These are phyloP conservation scores for Xylota segnis DNA, from an alignment of 2,888 invertebrate species.

Conservation along the genomic window DNA sequence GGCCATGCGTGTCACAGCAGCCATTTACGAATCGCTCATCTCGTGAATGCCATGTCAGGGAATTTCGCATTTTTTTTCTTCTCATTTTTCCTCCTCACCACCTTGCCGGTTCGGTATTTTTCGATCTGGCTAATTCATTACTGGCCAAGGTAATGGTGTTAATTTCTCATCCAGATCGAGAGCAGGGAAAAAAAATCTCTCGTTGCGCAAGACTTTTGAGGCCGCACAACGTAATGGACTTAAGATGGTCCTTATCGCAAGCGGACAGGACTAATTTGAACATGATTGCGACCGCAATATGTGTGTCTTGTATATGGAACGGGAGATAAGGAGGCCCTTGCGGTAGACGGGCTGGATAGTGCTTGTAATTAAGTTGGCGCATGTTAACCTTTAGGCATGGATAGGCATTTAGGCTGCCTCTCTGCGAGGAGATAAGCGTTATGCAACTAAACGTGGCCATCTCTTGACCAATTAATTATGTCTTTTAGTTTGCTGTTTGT, in stretches of 20 bases:
- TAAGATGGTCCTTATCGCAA: slow-evolving; percentile 63
- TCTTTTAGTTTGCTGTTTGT: slow-evolving; percentile 45
- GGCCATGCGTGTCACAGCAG: slow-evolving; percentile 34
- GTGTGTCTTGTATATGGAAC: slow-evolving; percentile 7
- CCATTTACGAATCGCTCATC: slow-evolving; percentile 24
- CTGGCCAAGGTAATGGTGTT: slow-evolving; percentile 54
- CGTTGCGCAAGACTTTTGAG: slow-evolving; percentile 28
- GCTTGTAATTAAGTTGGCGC: slow-evolving; percentile 50
- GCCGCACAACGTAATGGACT: slow-evolving; percentile 49
- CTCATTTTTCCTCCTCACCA: too few species aligned
- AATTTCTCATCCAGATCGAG: slow-evolving; percentile 54
- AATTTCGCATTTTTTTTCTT: slow-evolving; percentile 22
- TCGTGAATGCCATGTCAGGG: slow-evolving; percentile 22
- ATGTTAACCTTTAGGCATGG: slow-evolving; percentile 48
- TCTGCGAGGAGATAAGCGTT: slow-evolving; percentile 36
- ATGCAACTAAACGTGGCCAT: slow-evolving; percentile 49
- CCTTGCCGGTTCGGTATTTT: slow-evolving; percentile 25
- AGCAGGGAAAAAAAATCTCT: slow-evolving; percentile 2
- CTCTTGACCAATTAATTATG: slow-evolving; percentile 53
- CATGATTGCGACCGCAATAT: slow-evolving; percentile 28
- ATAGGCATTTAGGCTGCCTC: slow-evolving; percentile 10
- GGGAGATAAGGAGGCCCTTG: slow-evolving; percentile 38
- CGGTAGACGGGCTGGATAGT: slow-evolving; percentile 41
- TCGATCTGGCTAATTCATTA: slow-evolving; percentile 32
- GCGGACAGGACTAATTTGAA: slow-evolving; percentile 60